A percentile compares a stretch with the other conserved stretches of the same genome.
phyloP scores from a whole-genome alignment of 2,113 vertebrate species.

The Rhodinocichla rosea region DNA sequence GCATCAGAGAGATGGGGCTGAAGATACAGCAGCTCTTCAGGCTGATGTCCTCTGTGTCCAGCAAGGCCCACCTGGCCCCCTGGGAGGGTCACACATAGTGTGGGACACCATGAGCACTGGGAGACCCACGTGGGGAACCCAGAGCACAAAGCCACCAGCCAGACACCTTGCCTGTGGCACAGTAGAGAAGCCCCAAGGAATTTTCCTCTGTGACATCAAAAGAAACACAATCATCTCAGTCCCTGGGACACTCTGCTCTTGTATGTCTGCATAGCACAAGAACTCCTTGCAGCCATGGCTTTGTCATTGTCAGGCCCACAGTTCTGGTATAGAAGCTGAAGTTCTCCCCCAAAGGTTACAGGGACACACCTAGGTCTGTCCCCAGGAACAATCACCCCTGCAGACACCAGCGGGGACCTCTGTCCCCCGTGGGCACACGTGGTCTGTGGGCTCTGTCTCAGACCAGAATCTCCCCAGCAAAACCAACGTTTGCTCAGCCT shows the following conservation, averaged over 20 bases:
- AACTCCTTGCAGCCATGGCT: not conserved
- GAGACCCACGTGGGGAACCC: not conserved
- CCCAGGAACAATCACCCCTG: accelerated
- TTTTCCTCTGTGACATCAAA: not conserved
- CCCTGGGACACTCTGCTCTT: not conserved
- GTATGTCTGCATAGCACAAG: not conserved
- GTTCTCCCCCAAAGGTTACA: not conserved
- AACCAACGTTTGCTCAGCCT: not conserved
- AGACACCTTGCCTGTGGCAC: accelerated
- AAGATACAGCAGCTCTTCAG: not conserved
- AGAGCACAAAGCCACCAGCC: not conserved
- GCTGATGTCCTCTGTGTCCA: not conserved
- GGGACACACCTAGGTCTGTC: not conserved
- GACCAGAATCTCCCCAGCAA: not conserved
- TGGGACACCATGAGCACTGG: accelerated
- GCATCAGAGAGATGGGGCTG: not conserved
- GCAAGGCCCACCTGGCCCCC: not conserved
- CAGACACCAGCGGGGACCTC: not conserved
- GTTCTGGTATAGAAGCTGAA: not conserved
- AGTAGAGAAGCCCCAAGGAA: not conserved
- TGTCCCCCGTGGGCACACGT: accelerated
- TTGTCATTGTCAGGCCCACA: not conserved
- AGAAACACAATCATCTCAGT: accelerated
- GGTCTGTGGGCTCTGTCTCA: not conserved
- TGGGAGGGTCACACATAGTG: accelerated